Evolutionary conservation across 2,797 vertebrate genomes (phyloP), one percentile per base, ranked within the genome.

Genomic region (Pipistrellus pygmaeus): DNA sequence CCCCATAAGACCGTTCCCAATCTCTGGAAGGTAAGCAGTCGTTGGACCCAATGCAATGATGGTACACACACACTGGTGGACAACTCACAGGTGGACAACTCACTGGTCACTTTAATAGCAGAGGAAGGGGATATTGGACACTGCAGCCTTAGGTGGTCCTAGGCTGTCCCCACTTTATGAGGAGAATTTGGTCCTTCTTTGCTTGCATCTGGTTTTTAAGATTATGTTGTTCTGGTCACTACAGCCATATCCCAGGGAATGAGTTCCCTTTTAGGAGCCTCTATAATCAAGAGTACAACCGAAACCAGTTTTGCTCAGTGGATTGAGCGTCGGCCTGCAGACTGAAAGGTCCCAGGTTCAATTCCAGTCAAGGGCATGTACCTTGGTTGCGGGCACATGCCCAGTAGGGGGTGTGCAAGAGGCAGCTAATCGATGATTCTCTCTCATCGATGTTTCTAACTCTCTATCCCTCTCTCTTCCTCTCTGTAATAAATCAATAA

Each of bases 201-300:
- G 69, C 35, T 93, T 82, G 12, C 18, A 57, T 84, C 25, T 91
- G 76, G 44, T 87, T 72, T 93, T 53, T 64, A 85, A 89, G 51
- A 35, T 38, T 46, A 86, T 87, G 27, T n/a, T 77, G 48, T 85
- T 73, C 32, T 76, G 69, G 68, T 69, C 44, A 82, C 57, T 48
- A 48, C 1, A 80, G 55, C 48, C 64, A 38, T 35, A 69, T 48
- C 25, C 46, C n/a, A 93, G 66, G 30, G 13, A 91, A 86, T 44
- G 25, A 55, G 30, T 87, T 96, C 55, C 69, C 48, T 84, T 85
- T 89, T n/a, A 35, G 82, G 73, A 90, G 46, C 46, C 35, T 78
- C 38, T 81, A 17, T 30, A 60, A 72, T 90, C 77, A 90, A 20
- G 21, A 30, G 21, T 77, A 57, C 13, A 38, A 38, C 38, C 38